Evolutionary conservation across 1,140 invertebrate species (phyloP), one percentile per base, ranked within the genome.

Genomic region (Diachasmimorpha longicaudata): DNA sequence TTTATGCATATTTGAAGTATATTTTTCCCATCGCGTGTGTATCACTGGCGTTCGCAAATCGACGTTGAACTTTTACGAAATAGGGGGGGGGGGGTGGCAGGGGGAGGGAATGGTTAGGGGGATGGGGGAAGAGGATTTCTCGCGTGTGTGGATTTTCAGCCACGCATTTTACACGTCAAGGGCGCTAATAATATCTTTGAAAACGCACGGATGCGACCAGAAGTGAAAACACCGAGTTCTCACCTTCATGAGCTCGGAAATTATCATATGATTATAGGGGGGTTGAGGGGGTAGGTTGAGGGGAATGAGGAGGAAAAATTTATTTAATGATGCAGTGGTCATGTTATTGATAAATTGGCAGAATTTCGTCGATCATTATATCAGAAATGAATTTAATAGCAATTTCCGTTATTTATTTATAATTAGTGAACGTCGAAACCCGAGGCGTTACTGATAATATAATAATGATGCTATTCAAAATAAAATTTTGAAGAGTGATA

Each of bases 111-210:
- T 48, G n/a, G n/a, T n/a, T 42, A 42, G 39, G 11, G 39, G 39
- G 39, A 10, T 1, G 13, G 39, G 39, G 9, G 39, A 10, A 10
- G 39, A 10, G 1, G 39, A 10, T 67, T 55, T 37, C 16, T 44
- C 36, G 37, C 16, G 68, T 36, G 67, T 42, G 68, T 63, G 66
- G 46, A 75, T 75, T 70, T 70, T 70, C 67, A 75, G 66, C 66
- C 48, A 70, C 74, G 68, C 74, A 75, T 23, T 75, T 75, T 75
- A 75, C 68, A 75, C 68, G 31, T 55, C 74, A 70, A 70, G 66
- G 39, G 68, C 48, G 44, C 74, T 75, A 75, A 70, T 75, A 75
- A 75, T 75, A 75, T 75, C 44, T 55, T 73, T 71, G 39, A 9
- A 46, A 42, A 55, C 63, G 48, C 42, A 69, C 21, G 46, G 66